Evolutionary conservation across 2,113 vertebrate species (phyloP).

Genomic region (human (Homo sapiens)): GRCh38 chr5:16289501-16290000

Average conservation of each 20-base stretch:
- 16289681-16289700: not conserved
- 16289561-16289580: not conserved
- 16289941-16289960: not conserved
- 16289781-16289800: not conserved
- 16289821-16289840: not conserved
- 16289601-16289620: not conserved
- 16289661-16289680: not conserved
- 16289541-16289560: not conserved
- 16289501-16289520: not conserved
- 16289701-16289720: not conserved
- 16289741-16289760: not conserved
- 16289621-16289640: not conserved
- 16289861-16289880: not conserved
- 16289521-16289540: not conserved
- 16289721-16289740: not conserved
- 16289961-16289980: not conserved
- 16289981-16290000: not conserved
- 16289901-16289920: not conserved
- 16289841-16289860: not conserved
- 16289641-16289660: not conserved
- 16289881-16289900: not conserved
- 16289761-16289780: not conserved
- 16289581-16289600: not conserved
- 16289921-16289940: not conserved
- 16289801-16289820: not conserved